Conservation (phyloP, 2,797 vertebrate genomes). For the Vespertilio murinus region DNA sequence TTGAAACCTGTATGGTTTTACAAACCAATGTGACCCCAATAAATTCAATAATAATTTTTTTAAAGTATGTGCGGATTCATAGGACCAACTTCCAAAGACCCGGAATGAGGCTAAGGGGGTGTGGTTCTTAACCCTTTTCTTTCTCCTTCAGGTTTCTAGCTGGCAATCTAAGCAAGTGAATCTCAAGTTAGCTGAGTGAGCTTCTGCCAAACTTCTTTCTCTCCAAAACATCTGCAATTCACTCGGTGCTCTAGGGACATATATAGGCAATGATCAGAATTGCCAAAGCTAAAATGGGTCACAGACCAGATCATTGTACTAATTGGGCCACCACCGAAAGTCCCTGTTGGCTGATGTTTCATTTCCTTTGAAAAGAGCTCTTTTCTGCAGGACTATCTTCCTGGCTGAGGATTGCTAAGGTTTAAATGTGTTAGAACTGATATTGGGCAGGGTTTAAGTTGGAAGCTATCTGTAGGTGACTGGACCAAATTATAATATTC, state of each 20-base stretch:
- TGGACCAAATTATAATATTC: background rate
- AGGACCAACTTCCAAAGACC: background rate
- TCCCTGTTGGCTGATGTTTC: background rate
- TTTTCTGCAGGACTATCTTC: background rate
- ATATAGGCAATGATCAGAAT: background rate
- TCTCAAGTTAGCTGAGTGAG: background rate
- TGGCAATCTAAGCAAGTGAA: background rate
- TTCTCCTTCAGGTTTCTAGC: background rate
- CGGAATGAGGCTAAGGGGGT: accelerated
- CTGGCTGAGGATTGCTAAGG: background rate
- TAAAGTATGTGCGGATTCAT: background rate
- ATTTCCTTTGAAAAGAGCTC: constrained; percentile 19
- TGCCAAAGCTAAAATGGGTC: background rate
- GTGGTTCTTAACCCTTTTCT: background rate
- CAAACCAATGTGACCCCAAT: background rate
- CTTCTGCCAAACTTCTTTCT: background rate
- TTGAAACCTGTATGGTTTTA: background rate
- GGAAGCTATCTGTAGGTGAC: background rate
- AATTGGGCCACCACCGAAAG: background rate
- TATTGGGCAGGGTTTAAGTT: background rate
- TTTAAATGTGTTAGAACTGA: background rate
- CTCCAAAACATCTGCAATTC: background rate
- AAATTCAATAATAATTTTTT: background rate
- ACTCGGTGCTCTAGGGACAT: background rate
- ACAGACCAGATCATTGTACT: constrained; percentile 4